Evolutionary conservation across 2,797 vertebrate species (phyloP).

Genomic region (Odontamblyopus lacepedii): DNA sequence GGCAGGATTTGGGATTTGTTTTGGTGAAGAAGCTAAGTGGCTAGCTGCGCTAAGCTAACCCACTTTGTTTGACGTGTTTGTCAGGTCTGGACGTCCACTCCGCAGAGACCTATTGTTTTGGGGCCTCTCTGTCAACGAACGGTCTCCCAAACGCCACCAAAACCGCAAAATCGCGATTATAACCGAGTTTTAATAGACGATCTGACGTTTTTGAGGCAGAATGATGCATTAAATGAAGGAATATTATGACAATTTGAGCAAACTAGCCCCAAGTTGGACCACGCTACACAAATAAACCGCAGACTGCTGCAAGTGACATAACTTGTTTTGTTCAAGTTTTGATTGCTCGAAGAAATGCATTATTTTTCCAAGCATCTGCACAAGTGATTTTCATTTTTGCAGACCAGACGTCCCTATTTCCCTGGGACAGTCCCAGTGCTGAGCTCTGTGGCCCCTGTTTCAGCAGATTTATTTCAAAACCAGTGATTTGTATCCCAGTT

Average conservation of each 20-base stretch:
- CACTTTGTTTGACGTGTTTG: conserved; percentile 76
- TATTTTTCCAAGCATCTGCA: too few species aligned
- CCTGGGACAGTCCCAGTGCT: too few species aligned
- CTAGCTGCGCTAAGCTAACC: conserved; percentile 38
- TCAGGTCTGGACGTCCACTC: conserved; percentile 66
- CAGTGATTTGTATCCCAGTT: too few species aligned
- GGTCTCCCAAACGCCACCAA: neutral
- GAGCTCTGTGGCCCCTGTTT: too few species aligned
- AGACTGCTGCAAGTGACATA: neutral
- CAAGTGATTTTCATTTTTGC: too few species aligned
- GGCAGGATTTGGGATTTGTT: neutral
- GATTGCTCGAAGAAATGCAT: neutral
- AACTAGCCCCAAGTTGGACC: neutral
- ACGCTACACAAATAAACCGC: neutral
- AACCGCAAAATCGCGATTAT: neutral
- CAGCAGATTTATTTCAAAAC: too few species aligned
- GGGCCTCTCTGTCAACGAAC: neutral
- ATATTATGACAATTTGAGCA: neutral
- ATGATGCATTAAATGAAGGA: neutral
- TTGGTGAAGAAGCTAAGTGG: conserved; percentile 40
- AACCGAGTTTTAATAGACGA: neutral
- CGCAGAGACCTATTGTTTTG: conserved; percentile 55
- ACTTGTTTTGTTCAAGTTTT: neutral
- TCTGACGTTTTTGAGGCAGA: neutral
- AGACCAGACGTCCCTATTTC: too few species aligned